Evolutionary conservation across 92 coral and sea anemone species (phyloP).

Genomic region (Porites rus): DNA sequence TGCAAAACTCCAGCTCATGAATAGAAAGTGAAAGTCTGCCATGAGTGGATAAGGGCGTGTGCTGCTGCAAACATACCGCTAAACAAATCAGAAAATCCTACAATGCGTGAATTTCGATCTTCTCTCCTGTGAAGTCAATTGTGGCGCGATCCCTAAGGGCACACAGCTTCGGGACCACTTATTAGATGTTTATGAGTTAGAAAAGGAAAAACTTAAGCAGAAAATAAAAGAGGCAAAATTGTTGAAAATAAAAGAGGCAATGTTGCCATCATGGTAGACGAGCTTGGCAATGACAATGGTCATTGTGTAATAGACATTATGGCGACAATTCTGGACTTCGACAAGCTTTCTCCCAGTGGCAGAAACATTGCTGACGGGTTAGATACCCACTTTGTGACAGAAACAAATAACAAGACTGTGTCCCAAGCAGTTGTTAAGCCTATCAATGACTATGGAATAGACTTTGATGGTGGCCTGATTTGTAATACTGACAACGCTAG

Average conservation of each 20-base stretch:
- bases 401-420: conserved; percentile 4
- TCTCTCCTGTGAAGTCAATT: conserved; percentile 42
- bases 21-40: conserved; percentile 55
- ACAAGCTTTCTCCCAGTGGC: conserved; percentile 57
- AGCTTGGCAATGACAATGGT: conserved; percentile 58
- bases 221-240: conserved; percentile 29
- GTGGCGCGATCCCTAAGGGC: conserved; percentile 57
- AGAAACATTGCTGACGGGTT: conserved; percentile 48
- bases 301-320: conserved; percentile 49
- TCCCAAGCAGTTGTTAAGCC: conserved; percentile 53
- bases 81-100: conserved; percentile 49
- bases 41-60: conserved; percentile 54
- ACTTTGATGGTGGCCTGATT: conserved; percentile 58
- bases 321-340: conserved; percentile 54
- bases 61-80: conserved; percentile 63
- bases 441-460: conserved; percentile 63
- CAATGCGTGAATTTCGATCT: conserved; percentile 41
- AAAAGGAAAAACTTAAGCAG: conserved; percentile 54
- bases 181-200: conserved; percentile 36
- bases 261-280: conserved; percentile 45
- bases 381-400: conserved; percentile 49
- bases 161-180: conserved; percentile 44
- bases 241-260: conserved; percentile 32
- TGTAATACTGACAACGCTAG: conserved; percentile 76
- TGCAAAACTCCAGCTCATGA: background rate